Evolutionary conservation across 2,797 vertebrate species (phyloP), one percentile per base, ranked within the genome.

Genomic region (Brachymystax lenok): DNA sequence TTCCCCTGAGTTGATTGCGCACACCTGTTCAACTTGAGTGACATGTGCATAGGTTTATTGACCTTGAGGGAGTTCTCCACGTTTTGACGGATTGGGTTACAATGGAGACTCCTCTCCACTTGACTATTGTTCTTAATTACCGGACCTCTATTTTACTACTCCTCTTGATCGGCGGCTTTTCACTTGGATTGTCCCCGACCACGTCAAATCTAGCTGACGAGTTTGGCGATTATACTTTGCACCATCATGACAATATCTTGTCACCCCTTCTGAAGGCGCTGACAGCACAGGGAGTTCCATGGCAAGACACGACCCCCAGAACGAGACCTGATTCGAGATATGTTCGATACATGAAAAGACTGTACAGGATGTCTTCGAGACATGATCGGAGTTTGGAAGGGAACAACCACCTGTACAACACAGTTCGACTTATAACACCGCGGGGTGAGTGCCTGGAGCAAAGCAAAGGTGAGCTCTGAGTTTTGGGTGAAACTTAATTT

Each of bases 301-400:
- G 95, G 95, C 89, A 70, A 0, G 74, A 84, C 24, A 54, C 35
- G n/a, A 14, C 12, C 0, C 74, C 77, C 10, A 91, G 84, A 77
- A 84, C 92, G 10, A 95, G 82, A 82, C 97, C 96, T 0, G 96
- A 98, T 79, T 92, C 94, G 46, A 91, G 89, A 84, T 96, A 97
- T 74, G 91, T 99, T 0, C 91, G 86, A 1, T 99, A 97, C 88
- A 96, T 99, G 95, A 96, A 95, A 79, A 93, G 94, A 76, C 93
- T 98, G 0, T 98, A 97, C 74, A 96, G 94, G 85, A 89, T 90
- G 77, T 95, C 94, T 0, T 91, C 95, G 24, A 94, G 94, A 73
- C 93, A 92, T 77, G 95, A 96, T 71, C 94, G 96, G 70, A 91
- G 95, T 71, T 89, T 94, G 4, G 96, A 92, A 68, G 86, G 89